Conservation (phyloP, 2,797 vertebrate genomes). For the Falco naumanni region DNA sequence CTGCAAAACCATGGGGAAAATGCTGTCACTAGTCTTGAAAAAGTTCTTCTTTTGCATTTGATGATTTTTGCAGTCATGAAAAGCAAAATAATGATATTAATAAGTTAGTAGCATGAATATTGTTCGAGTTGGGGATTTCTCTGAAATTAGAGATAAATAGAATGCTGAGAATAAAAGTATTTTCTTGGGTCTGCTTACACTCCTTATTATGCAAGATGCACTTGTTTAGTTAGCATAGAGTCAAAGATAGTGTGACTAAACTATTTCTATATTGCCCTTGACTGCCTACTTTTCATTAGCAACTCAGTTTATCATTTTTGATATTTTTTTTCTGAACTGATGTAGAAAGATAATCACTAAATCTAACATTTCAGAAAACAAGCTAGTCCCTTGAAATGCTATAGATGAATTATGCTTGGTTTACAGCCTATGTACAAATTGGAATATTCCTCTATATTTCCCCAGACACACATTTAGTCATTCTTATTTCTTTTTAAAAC, state of each 20-base stretch:
- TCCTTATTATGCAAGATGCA: neutral
- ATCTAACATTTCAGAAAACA: neutral
- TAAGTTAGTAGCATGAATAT: neutral
- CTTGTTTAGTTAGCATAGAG: neutral
- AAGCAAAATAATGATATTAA: neutral
- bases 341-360: neutral
- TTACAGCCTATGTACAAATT: neutral
- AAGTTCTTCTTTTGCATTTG: neutral
- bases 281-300: neutral
- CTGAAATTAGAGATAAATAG: neutral
- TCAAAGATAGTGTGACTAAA: neutral
- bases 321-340: neutral
- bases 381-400: neutral
- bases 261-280: neutral
- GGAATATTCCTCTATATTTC: neutral
- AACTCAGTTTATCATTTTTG: neutral
- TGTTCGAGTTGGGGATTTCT: neutral
- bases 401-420: neutral
- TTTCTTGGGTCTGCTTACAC: neutral
- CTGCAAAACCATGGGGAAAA: neutral
- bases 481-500: neutral
- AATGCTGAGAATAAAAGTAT: neutral
- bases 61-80: neutral
- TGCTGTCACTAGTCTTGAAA: neutral
- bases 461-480: neutral